A percentile compares a stretch with the other conserved stretches of the same genome.
phyloP scores from a whole-genome alignment of 1,140 invertebrate species.

The Archivesica marissinica region DNA sequence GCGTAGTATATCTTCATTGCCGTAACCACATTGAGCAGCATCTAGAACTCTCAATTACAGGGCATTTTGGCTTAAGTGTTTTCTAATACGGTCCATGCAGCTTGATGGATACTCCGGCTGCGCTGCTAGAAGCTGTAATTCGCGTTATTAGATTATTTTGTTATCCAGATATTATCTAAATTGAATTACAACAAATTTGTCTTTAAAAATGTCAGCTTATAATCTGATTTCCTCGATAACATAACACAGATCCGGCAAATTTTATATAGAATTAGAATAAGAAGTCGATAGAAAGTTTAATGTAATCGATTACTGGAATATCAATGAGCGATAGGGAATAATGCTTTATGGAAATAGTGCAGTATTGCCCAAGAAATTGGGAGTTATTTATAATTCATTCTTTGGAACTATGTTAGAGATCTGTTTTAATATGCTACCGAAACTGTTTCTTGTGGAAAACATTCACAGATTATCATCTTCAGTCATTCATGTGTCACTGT shows the following conservation, averaged over 20 bases:
- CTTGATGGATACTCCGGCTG: constrained; percentile 6
- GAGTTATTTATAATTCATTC: too few species aligned
- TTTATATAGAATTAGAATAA: constrained; percentile 57
- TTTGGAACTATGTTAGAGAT: background rate
- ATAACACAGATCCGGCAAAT: constrained; percentile 46
- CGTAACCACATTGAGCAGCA: constrained; percentile 1
- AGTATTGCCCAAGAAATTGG: background rate
- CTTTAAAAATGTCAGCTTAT: constrained; percentile 62
- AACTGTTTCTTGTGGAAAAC: too few species aligned
- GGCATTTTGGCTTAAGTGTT: constrained; percentile 40
- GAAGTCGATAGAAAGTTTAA: constrained; percentile 49
- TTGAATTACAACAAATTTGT: constrained; percentile 64
- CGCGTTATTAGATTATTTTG: constrained; percentile 58
- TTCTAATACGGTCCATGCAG: constrained; percentile 30
- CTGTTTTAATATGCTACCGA: too few species aligned
- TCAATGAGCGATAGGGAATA: constrained; percentile 3
- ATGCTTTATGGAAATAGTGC: background rate
- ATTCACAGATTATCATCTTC: too few species aligned
- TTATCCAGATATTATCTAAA: constrained; percentile 63
- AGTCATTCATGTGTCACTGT: too few species aligned
- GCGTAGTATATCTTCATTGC: background rate
- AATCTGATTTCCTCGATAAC: constrained; percentile 59
- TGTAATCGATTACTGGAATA: constrained; percentile 31
- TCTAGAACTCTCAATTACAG: background rate
- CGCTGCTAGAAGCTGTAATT: constrained; percentile 27